These are phyloP conservation scores for Scolopax bukidnonensis DNA, from an alignment of 2,797 vertebrate species.

Conservation along the genomic window DNA sequence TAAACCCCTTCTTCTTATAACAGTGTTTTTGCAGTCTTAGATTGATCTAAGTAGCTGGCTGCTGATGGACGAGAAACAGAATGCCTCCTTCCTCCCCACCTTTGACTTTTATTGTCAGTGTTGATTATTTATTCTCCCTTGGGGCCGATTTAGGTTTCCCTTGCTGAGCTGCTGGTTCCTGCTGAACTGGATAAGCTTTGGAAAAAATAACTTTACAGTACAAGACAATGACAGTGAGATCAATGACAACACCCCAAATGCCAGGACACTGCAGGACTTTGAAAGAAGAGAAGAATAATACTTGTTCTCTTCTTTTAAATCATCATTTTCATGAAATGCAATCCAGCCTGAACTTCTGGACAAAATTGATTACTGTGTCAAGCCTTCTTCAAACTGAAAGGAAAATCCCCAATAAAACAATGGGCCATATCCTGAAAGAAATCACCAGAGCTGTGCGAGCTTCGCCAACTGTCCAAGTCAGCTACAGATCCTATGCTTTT, in stretches of 20 bases:
- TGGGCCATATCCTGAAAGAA: background rate
- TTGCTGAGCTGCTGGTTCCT: conserved; percentile 37
- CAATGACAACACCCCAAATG: background rate
- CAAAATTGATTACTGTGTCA: background rate
- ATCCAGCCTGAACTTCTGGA: background rate
- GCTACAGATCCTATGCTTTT: background rate
- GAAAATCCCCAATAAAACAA: background rate
- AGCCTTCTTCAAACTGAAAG: conserved; percentile 5
- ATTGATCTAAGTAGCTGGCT: background rate
- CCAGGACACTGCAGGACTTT: background rate
- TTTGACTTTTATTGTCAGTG: conserved; percentile 63
- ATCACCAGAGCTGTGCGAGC: background rate
- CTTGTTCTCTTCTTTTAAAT: background rate
- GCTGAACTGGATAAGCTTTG: conserved; percentile 48
- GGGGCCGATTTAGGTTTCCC: background rate
- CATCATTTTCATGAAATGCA: background rate
- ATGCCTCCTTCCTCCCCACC: conserved; percentile 36
- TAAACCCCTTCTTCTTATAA: background rate
- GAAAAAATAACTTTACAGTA: conserved; percentile 55
- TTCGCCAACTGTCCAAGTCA: background rate
- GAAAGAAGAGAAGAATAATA: conserved; percentile 33
- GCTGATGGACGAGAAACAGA: conserved; percentile 15
- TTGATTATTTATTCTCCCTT: conserved; percentile 59
- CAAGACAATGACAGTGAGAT: background rate
- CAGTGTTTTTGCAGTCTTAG: background rate